Percentiles rank a stretch among this genome's conserved stretches.
Evolutionary conservation across 2,113 vertebrate species (phyloP).

Genomic region (Oreocharis arfaki): DNA sequence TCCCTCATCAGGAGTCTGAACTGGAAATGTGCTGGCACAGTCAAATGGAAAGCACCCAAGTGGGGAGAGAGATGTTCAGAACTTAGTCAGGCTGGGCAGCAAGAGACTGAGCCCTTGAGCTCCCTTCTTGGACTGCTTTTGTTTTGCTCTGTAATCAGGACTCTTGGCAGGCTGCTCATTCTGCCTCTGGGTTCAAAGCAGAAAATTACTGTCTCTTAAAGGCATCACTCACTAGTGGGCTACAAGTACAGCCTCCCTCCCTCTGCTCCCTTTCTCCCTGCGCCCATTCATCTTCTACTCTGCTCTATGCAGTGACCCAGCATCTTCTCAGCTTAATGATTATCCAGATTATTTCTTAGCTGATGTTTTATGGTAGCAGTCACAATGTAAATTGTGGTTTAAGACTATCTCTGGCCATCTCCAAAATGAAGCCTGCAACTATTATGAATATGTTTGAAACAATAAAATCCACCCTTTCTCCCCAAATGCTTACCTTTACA

Average conservation of each 20-base stretch:
- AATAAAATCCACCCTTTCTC: neutral
- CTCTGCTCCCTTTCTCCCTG: neutral
- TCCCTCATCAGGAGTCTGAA: neutral
- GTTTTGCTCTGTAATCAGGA: neutral
- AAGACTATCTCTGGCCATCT: neutral
- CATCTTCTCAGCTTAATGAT: neutral
- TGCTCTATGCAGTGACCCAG: neutral
- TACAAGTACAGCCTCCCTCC: neutral
- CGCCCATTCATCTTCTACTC: neutral
- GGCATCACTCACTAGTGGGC: neutral
- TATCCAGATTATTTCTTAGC: neutral
- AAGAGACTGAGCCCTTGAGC: neutral
- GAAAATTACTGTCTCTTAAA: neutral
- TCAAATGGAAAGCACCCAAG: neutral
- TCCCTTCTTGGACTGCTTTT: neutral
- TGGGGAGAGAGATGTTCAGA: neutral
- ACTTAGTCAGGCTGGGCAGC: neutral
- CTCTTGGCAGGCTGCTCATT: neutral
- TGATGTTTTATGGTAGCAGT: neutral
- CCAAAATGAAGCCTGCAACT: neutral
- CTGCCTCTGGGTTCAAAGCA: neutral
- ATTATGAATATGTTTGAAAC: neutral
- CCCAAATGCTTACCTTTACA: neutral
- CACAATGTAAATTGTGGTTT: neutral
- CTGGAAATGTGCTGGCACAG: neutral